Conservation (phyloP, 2,113 vertebrate species). For the Anser brachyrhynchus region DNA sequence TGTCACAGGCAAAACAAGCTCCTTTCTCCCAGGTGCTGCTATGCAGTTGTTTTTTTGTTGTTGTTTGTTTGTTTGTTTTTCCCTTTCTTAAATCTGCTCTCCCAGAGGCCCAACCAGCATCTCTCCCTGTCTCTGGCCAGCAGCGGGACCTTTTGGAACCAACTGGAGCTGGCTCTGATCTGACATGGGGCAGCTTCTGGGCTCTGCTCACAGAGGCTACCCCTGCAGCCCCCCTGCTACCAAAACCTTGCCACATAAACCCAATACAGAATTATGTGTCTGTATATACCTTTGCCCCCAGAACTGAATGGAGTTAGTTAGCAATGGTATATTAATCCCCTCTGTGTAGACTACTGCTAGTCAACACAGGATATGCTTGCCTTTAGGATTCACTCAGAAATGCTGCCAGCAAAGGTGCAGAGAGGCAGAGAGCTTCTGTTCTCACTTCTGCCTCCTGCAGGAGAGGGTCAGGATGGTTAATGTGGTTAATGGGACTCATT, state of each 20-base stretch:
- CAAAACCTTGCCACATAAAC: background rate
- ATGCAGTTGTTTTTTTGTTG: background rate
- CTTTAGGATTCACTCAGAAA: background rate
- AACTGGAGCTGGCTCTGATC: background rate
- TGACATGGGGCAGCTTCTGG: background rate
- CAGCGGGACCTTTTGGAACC: background rate
- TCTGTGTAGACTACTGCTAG: background rate
- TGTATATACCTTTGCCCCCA: accelerated
- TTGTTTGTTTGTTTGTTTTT: background rate
- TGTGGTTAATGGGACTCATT: background rate
- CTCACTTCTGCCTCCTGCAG: background rate
- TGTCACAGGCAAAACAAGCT: background rate
- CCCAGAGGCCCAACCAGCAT: background rate
- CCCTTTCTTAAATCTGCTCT: background rate
- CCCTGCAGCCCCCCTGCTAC: background rate
- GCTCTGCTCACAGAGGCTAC: background rate
- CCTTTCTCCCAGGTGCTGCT: background rate
- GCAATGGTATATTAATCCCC: background rate
- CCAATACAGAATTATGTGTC: background rate
- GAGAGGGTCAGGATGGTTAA: background rate
- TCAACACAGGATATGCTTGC: background rate
- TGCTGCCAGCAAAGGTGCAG: background rate
- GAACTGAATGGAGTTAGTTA: background rate
- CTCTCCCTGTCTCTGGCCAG: background rate
- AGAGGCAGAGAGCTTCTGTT: background rate